Conservation (phyloP, 2,113 vertebrate species). For the Nycticryphes semicollaris region DNA sequence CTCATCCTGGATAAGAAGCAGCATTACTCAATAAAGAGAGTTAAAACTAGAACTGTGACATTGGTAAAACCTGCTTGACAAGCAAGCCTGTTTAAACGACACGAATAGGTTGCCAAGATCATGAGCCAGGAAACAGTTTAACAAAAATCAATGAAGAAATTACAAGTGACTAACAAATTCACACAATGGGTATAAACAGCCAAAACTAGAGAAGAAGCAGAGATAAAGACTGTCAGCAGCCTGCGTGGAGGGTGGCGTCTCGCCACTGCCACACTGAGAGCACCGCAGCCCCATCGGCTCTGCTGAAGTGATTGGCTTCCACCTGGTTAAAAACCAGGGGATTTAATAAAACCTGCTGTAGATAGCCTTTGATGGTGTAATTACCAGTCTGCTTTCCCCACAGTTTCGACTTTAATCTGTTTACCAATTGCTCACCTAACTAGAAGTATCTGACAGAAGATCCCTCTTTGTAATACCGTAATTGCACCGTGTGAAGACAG, state of each 20-base stretch:
- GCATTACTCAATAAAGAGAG: conserved; percentile 42
- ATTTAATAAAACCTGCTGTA: conserved; percentile 9
- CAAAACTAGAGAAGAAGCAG: conserved; percentile 28
- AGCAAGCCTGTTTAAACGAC: conserved; percentile 58
- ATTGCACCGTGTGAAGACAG: neutral
- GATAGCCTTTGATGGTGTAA: conserved; percentile 18
- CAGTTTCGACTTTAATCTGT: neutral
- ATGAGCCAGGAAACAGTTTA: conserved; percentile 48
- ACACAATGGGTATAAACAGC: conserved; percentile 19
- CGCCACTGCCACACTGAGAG: neutral
- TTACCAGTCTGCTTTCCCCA: neutral
- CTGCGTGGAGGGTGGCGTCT: neutral
- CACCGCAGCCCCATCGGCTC: neutral
- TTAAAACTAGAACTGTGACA: conserved; percentile 53
- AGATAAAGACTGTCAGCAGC: neutral
- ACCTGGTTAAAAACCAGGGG: neutral
- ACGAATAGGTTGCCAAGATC: conserved; percentile 47
- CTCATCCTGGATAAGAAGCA: conserved; percentile 55
- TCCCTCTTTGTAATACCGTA: neutral
- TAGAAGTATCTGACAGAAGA: neutral
- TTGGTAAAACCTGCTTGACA: conserved; percentile 57
- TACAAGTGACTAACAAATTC: conserved; percentile 56
- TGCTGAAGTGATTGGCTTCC: neutral
- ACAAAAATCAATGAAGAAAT: conserved; percentile 64
- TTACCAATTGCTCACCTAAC: conserved; percentile 13